phyloP scores from a whole-genome alignment of 2,888 invertebrate species.

The Buathra laborator region DNA sequence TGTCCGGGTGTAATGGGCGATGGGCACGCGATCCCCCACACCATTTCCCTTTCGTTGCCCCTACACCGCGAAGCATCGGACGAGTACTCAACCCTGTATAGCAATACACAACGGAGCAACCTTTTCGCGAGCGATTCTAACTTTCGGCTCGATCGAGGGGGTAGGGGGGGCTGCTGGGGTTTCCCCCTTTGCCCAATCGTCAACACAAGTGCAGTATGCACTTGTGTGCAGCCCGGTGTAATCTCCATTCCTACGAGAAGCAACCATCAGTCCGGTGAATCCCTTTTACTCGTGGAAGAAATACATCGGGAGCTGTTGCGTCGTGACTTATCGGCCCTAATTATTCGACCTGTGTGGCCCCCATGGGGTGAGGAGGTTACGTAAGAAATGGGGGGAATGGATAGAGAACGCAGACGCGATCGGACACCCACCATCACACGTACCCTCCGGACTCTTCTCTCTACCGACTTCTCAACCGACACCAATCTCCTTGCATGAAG shows the following conservation, averaged over 20 bases:
- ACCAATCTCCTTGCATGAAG: constrained; percentile 61
- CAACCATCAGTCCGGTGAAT: constrained; percentile 63
- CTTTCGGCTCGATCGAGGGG: constrained; percentile 70
- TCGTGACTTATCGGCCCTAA: constrained; percentile 85
- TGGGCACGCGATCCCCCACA: constrained; percentile 83
- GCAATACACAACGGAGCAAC: constrained; percentile 40
- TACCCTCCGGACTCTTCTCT: constrained; percentile 40
- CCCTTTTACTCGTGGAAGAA: constrained; percentile 66
- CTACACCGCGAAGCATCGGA: constrained; percentile 10
- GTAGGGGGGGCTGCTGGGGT: neutral
- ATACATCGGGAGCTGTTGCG: constrained; percentile 76
- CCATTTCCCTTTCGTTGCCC: constrained; percentile 59
- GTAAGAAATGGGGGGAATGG: constrained; percentile 60
- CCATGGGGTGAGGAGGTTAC: constrained; percentile 9
- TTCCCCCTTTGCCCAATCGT: constrained; percentile 66
- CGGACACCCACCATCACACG: constrained; percentile 56
- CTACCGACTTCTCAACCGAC: constrained; percentile 39
- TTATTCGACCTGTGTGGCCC: constrained; percentile 80
- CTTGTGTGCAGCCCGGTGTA: constrained; percentile 4
- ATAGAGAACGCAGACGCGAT: constrained; percentile 58
- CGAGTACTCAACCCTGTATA: constrained; percentile 15
- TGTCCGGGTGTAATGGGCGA: constrained; percentile 83
- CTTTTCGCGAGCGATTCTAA: constrained; percentile 77
- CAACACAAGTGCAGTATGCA: constrained; percentile 51
- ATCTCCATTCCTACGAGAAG: constrained; percentile 67